phyloP scores from a whole-genome alignment of 2,113 vertebrate genomes.

The Mustela lutreola region DNA sequence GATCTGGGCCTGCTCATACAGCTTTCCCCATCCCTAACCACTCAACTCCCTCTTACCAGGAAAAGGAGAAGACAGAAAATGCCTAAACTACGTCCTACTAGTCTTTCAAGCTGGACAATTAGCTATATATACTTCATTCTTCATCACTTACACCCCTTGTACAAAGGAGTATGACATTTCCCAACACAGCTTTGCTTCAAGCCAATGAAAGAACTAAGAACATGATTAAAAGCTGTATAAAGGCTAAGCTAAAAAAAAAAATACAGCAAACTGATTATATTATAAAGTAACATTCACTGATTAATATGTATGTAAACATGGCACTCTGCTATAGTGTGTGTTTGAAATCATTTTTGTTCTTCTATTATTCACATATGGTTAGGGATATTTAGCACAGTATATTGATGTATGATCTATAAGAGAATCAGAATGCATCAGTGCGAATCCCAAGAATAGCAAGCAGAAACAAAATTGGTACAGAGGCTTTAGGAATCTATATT shows the following conservation, averaged over 20 bases:
- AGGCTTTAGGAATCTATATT: background rate
- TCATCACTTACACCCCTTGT: background rate
- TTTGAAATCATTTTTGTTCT: background rate
- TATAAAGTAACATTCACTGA: background rate
- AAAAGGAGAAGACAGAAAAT: background rate
- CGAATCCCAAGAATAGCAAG: background rate
- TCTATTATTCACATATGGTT: background rate
- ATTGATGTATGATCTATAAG: background rate
- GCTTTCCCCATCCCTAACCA: background rate
- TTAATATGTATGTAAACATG: background rate
- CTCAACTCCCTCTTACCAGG: background rate
- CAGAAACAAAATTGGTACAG: background rate
- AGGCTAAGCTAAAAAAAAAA: no score
- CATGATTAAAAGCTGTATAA: background rate
- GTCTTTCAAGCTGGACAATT: background rate
- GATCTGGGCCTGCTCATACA: background rate
- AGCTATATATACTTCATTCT: background rate
- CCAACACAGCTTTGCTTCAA: background rate
- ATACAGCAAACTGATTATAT: background rate
- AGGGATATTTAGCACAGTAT: background rate
- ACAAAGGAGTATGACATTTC: background rate
- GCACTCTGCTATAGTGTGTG: background rate
- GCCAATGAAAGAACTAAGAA: background rate
- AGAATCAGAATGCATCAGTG: background rate
- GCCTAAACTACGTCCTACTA: background rate